Evolutionary conservation across 2,113 vertebrate species (phyloP), one percentile per base, ranked within the genome.

Genomic region (Nothobranchius furzeri): DNA sequence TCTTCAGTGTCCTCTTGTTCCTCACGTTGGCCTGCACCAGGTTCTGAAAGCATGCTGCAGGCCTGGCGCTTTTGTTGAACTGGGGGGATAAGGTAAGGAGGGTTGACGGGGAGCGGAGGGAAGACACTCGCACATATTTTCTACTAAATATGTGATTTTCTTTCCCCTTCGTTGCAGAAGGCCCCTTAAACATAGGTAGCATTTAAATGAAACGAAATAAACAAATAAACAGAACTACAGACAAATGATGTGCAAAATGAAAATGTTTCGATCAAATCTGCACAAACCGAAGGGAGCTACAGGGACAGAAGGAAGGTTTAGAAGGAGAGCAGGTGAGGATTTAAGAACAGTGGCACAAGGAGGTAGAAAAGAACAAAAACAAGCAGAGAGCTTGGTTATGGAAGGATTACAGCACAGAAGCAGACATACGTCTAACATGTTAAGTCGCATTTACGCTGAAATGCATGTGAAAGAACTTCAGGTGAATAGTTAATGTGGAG

Each of bases 11-110:
- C 92, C 93, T 95, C 91, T 99, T 99, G 85, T 99, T 99, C 76
- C 96, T 94, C 30, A 96, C 95, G n/a, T 99, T 99, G 60, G 97
- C 97, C 93, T 99, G 97, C 47, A 99, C 97, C 68, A 99, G 95
- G 79, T 99, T 94, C 68, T 94, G 79, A 79, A 99, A 99, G 88
- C 97, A 99, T 59, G 96, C 93, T 9, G 95, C 95, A 0, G 93
- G 85, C 50, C 87, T 90, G 67, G 96, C 97, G 9, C 94, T 93
- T 55, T 95, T 94, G 73, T 97, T 97, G 89, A 99, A 99, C 97
- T 99, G 92, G 17, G 81, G 66, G 68, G 82, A 66, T 84, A 47
- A 78, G 70, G 88, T 71, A 84, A 75, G 85, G 82, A 83, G 81
- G 85, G 76, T 79, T 84, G 79, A 85, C 7, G 84, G 86, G 86